These are phyloP conservation scores for Cryptosula pallasiana DNA, from an alignment of 2,888 invertebrate genomes.

Conservation along the genomic window DNA sequence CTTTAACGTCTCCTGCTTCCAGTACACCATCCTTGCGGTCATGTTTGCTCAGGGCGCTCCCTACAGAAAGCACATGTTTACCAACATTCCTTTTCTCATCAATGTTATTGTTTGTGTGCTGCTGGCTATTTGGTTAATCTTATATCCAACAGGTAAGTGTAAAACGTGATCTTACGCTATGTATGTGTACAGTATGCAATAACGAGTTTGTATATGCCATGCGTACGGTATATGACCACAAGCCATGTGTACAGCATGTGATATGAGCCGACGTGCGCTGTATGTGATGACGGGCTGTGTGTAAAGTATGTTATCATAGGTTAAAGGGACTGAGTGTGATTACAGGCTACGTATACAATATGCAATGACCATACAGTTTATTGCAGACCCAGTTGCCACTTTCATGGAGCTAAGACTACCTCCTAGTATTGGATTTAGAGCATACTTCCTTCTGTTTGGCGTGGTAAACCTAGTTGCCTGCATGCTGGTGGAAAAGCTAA, in stretches of 20 bases:
- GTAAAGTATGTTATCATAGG: no score
- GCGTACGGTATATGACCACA: no score
- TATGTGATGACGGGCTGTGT: no score
- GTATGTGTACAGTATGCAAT: no score
- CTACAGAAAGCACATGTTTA: constrained; percentile 66
- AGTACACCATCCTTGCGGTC: constrained; percentile 72
- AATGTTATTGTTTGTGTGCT: constrained; percentile 59
- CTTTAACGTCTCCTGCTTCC: constrained; percentile 70
- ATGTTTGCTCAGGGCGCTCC: constrained; percentile 76
- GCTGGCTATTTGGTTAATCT: constrained; percentile 60
- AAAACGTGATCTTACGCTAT: no score
- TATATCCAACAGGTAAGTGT: constrained; percentile 51
- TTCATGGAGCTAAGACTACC: constrained; percentile 44
- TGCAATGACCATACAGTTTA: no score
- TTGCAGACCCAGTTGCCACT: constrained; percentile 34
- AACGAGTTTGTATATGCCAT: no score
- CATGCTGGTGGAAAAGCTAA: constrained; percentile 56
- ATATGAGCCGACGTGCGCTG: no score
- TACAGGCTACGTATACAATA: no score
- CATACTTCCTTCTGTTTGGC: constrained; percentile 59
- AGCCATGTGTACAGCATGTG: no score
- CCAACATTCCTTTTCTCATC: constrained; percentile 60
- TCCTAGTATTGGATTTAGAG: constrained; percentile 57
- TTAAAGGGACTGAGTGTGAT: no score
- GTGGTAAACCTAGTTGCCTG: constrained; percentile 53